Evolutionary conservation across 1,140 invertebrate genomes (phyloP), one percentile per base, ranked within the genome.

Genomic region (Brachionus calyciflorus): DNA sequence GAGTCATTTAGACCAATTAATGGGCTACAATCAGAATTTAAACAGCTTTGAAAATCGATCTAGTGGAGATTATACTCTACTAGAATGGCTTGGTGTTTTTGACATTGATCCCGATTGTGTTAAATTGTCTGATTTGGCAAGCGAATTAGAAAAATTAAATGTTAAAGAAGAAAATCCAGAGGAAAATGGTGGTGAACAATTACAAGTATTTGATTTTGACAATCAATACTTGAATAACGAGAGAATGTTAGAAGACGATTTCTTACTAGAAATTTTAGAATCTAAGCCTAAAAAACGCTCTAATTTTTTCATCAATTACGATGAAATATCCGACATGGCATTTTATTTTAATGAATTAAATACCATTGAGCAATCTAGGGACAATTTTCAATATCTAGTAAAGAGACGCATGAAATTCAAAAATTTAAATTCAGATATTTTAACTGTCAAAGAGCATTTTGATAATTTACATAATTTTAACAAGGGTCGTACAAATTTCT

Each of bases 221-320:
- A 65, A 65, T 65, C 60, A 65, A 41, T 44, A 24, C 24, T 44
- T 65, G 24, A 65, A 65, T 17, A 65, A 65, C 24, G 60, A 65
- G n/a, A 65, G 60, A 65, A 65, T 65, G 60, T 41, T 65, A 24
- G 60, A 65, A 44, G 60, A 65, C 9, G 60, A 65, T 65, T 65
- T 65, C 26, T 12, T 41, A 46, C 24, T 65, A 24, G 12, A 65
- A 65, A 46, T 12, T 44, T 65, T 14, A 2, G n/a, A n/a, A n/a
- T n/a, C 3, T 21, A 14, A 46, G 14, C 9, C 12, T 26, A 65
- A 65, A 44, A 65, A 44, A 24, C 28, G 30, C 10, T 44, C 60
- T 46, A 21, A 65, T n/a, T 12, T 44, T 5, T 65, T 65, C 44
- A 46, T 65, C 12, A 24, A 44, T 14, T 65, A 44, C 7, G 37